A percentile compares a stretch with the other conserved stretches of the same genome.
phyloP scores from a whole-genome alignment of 1,140 invertebrate species.

The Calephelis nemesis region DNA sequence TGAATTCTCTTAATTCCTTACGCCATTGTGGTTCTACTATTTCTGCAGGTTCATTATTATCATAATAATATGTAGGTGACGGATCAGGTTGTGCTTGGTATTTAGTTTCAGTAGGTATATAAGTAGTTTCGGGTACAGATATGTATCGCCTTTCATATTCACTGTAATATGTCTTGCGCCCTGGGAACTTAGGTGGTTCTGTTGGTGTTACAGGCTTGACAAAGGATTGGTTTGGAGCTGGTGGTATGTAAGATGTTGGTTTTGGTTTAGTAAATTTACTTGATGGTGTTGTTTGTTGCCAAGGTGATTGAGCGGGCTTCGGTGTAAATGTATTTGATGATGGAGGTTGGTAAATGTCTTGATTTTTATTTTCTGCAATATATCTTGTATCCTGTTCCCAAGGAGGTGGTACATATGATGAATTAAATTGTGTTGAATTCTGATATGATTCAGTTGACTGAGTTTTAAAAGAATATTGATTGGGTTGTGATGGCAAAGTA shows the following conservation, averaged over 20 bases:
- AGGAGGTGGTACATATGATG: constrained; percentile 68
- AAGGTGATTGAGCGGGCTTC: constrained; percentile 31
- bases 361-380: constrained; percentile 42
- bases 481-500: constrained; percentile 35
- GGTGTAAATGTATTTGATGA: constrained; percentile 37
- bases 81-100: constrained; percentile 64
- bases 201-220: constrained; percentile 48
- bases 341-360: constrained; percentile 49
- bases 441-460: constrained; percentile 53
- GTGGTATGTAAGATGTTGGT: constrained; percentile 62
- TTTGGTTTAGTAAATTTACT: constrained; percentile 57
- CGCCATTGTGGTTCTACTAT: constrained; percentile 70
- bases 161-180: constrained; percentile 70
- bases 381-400: constrained; percentile 69
- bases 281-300: constrained; percentile 47
- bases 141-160: constrained; percentile 73
- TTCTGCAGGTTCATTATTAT: constrained; percentile 62
- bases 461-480: constrained; percentile 50
- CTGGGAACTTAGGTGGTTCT: constrained; percentile 50
- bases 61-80: constrained; percentile 69
- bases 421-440: constrained; percentile 54
- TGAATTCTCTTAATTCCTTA: constrained; percentile 73
- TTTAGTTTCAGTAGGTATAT: constrained; percentile 62
- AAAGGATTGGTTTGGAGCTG: constrained; percentile 70
- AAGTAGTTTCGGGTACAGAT: constrained; percentile 67